Percentiles rank a stretch among this genome's conserved stretches.
Conservation (phyloP, 2,888 invertebrate species). For the Protonemura montana region DNA sequence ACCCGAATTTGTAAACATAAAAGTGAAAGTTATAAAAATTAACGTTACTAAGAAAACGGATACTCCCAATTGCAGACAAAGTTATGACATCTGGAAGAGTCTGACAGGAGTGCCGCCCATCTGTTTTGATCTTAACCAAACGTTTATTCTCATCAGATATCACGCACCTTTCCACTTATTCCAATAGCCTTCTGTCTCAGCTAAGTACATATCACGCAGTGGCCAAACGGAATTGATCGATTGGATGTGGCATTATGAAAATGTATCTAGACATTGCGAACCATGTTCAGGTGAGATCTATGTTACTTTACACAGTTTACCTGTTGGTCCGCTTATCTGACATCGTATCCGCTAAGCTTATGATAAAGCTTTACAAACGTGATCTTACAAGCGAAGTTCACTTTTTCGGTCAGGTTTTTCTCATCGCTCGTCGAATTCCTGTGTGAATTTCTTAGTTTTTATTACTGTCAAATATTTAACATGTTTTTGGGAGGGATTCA, state of each 20-base stretch:
- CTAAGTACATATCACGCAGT: background rate
- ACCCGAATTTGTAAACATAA: background rate
- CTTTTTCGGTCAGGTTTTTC: background rate
- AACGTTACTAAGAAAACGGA: background rate
- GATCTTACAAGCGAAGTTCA: background rate
- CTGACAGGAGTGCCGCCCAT: background rate
- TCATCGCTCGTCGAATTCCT: background rate
- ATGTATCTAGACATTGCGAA: background rate
- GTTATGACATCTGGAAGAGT: background rate
- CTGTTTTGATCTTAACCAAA: background rate
- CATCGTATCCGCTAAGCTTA: background rate
- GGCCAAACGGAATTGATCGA: background rate
- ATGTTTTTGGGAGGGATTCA: background rate
- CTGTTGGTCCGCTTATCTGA: background rate
- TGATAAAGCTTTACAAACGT: background rate
- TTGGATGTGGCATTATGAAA: background rate
- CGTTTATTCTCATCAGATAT: background rate
- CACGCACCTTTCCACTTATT: conserved; percentile 7
- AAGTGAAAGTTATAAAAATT: background rate
- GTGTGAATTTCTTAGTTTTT: background rate
- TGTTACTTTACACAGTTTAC: too few relatives aligned
- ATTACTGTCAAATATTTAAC: background rate
- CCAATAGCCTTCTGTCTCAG: background rate
- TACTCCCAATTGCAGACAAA: background rate
- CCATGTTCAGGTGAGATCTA: too few relatives aligned